Evolutionary conservation across 1,140 invertebrate genomes (phyloP).

Genomic region (Leptinotarsa undecemlineata): DNA sequence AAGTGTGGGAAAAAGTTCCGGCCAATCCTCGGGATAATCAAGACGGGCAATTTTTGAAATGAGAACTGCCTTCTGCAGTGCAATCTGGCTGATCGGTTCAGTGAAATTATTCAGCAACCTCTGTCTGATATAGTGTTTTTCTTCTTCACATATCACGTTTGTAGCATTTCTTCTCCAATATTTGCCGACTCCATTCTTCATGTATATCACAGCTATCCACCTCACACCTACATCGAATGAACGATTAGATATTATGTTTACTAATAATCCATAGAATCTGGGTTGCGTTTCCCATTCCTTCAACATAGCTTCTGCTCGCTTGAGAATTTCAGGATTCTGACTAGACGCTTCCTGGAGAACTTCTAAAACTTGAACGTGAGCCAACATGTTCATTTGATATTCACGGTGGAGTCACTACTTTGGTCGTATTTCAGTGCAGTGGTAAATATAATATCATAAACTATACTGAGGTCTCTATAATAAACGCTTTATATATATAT

Average conservation of each 20-base stretch:
- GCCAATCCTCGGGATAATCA: constrained; percentile 87
- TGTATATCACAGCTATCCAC: constrained; percentile 89
- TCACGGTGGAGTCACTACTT: neutral
- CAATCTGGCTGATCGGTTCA: constrained; percentile 86
- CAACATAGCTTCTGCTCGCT: constrained; percentile 84
- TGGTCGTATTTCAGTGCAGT: neutral
- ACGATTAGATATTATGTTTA: constrained; percentile 80
- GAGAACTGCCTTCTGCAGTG: constrained; percentile 83
- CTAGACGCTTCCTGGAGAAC: constrained; percentile 82
- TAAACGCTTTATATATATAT: too few relatives aligned
- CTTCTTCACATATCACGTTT: constrained; percentile 75
- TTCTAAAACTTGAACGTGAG: constrained; percentile 57
- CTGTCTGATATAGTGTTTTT: constrained; percentile 79
- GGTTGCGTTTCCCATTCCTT: constrained; percentile 84
- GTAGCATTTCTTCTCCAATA: constrained; percentile 78
- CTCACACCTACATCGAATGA: constrained; percentile 82
- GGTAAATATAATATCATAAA: too few relatives aligned
- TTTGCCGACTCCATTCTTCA: constrained; percentile 92
- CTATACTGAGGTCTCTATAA: too few relatives aligned
- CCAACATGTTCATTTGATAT: constrained; percentile 24
- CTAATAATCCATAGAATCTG: constrained; percentile 84
- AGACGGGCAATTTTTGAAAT: constrained; percentile 84
- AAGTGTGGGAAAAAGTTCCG: constrained; percentile 79
- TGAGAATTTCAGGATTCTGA: constrained; percentile 83
- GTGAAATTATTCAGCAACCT: constrained; percentile 73